Percentiles rank a stretch among this genome's conserved stretches.
phyloP scores from a whole-genome alignment of 2,113 vertebrate genomes.

The Neopipo cinnamomea region DNA sequence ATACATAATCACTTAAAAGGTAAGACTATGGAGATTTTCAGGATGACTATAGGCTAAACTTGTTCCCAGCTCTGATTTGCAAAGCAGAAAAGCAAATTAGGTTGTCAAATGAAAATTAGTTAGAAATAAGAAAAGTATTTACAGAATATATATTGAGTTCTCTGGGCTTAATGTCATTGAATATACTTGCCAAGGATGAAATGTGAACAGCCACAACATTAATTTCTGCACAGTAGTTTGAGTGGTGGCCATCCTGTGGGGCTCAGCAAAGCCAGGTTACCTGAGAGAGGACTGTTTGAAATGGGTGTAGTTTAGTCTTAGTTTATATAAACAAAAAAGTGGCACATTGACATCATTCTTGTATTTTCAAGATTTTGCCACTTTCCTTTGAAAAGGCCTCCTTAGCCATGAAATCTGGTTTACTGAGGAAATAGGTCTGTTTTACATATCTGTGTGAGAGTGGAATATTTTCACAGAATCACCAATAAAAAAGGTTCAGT shows the following conservation, averaged over 20 bases:
- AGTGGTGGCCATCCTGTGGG: neutral
- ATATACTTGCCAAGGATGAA: neutral
- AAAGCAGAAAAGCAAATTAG: slow-evolving; percentile 35
- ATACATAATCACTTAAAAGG: slow-evolving; percentile 38
- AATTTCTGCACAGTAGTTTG: neutral
- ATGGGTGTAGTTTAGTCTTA: neutral
- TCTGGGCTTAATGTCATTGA: neutral
- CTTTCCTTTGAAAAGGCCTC: neutral
- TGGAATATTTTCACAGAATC: neutral
- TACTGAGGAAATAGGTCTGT: neutral
- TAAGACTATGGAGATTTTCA: neutral
- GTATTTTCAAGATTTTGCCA: neutral
- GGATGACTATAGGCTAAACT: neutral
- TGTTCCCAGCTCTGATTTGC: neutral
- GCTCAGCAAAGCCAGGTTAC: neutral
- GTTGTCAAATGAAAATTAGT: slow-evolving; percentile 6
- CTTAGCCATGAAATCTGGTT: neutral
- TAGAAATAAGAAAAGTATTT: slow-evolving; percentile 11
- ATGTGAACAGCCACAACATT: neutral
- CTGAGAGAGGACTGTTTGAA: neutral
- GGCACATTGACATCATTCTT: neutral
- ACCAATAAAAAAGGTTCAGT: neutral
- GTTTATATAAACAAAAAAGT: neutral
- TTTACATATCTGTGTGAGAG: neutral
- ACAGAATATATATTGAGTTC: neutral